Conservation (phyloP, 2,113 vertebrate species). For the Urocynchramus pylzowi region DNA sequence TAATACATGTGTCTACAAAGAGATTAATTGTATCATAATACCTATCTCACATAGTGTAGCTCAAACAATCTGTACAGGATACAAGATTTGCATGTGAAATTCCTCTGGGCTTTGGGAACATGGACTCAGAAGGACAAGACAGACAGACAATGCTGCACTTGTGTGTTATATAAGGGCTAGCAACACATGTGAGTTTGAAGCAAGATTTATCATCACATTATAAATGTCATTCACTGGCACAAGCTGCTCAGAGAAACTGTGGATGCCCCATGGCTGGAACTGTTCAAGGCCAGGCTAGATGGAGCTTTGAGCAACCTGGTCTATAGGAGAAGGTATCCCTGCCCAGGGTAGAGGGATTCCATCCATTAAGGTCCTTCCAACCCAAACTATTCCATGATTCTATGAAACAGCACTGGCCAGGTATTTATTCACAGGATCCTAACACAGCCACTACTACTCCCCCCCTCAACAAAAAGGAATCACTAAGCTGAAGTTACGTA, state of each 20-base stretch:
- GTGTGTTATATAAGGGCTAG: neutral
- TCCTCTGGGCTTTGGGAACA: neutral
- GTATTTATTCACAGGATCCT: neutral
- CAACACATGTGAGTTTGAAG: neutral
- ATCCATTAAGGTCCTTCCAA: neutral
- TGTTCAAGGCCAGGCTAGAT: neutral
- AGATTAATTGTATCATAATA: neutral
- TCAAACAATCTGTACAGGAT: neutral
- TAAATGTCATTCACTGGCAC: neutral
- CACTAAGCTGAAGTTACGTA: neutral
- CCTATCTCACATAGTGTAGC: neutral
- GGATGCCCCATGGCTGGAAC: neutral
- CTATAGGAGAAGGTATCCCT: neutral
- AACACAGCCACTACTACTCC: neutral
- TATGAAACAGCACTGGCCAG: accelerated
- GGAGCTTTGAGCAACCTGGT: neutral
- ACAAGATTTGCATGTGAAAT: neutral
- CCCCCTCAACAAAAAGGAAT: neutral
- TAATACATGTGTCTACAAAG: neutral
- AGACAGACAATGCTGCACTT: neutral
- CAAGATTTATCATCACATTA: neutral
- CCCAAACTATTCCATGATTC: neutral
- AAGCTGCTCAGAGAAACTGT: neutral
- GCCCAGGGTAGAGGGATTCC: neutral
- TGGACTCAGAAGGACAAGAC: neutral